Base-by-base conservation (phyloP, 2,113 vertebrate species). In the Ceyx cyanopectus region DNA sequence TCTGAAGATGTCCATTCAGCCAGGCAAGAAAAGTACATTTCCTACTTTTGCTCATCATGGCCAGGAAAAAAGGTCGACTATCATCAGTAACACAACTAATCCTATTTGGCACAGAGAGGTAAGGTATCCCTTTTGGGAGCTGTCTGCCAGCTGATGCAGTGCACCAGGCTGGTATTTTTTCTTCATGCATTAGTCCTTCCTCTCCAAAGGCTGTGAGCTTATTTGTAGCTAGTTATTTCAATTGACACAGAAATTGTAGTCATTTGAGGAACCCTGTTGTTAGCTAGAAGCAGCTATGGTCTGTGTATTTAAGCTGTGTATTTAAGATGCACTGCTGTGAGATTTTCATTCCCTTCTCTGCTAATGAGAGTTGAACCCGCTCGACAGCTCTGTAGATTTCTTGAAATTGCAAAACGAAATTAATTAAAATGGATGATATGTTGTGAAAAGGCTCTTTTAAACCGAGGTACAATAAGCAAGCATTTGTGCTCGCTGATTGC, bases 1-100 rank as follows among this genome's bases (percentile, higher is more conserved):
- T 90, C 97, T 99, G 65, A 99, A 99, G 98, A 99, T 99, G 99
- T 99, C 99, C 93, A 99, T 99, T 97, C 99, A 99, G 95, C 99
- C 99, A 19, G 99, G 99, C 58, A 99, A 99, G 97, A 99, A 99
- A 87, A 99, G 98, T 85, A 98, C 98, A 34, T 99, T 99, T 94
- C 99, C 99, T 34, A 98, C 98, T 3, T 99, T 99, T 96, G 99
- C 99, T 83, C 99, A 99, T 89, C 99, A 99, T 3, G 99, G 99
- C 61, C 99, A 99, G 96, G 99, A 99, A 88, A 98, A 98, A 70
- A 97, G 99, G 83, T 99, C 99, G 0, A 99, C 98, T 45, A 99
- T 99, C 97, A 99, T 99, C 91, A 98, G 99, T 70, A 99, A 99
- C 94, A 99, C 99, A 87, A 99, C 98, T 34, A 99, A 99, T 96